Conservation (phyloP, 2,888 invertebrate genomes). For the Thymelicus sylvestris region DNA sequence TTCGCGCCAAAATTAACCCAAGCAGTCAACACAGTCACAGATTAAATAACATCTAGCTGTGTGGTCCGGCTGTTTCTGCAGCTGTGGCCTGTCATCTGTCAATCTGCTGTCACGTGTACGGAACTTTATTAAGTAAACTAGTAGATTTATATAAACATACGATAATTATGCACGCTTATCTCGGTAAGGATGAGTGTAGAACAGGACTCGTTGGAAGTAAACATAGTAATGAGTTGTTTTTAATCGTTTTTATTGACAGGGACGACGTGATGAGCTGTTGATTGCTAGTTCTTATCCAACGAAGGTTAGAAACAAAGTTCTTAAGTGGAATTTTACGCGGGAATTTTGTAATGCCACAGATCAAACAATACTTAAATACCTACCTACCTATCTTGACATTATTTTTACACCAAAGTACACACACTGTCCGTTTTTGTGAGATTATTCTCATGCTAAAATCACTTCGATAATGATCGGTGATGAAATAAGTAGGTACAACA, state of each 20-base stretch:
- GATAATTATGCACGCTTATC: slow-evolving; percentile 6
- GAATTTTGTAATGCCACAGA: too few species aligned
- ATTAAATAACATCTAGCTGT: slow-evolving; percentile 31
- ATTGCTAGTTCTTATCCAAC: neutral
- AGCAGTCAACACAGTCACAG: slow-evolving; percentile 6
- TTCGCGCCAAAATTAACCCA: slow-evolving; percentile 10
- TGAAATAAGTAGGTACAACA: too few species aligned
- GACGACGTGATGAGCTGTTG: neutral
- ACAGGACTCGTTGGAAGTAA: neutral
- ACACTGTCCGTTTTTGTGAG: too few species aligned
- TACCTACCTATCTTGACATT: too few species aligned
- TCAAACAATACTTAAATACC: too few species aligned
- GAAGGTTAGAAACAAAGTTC: too few species aligned
- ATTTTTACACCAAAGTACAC: too few species aligned
- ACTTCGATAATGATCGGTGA: too few species aligned
- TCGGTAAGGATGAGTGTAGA: slow-evolving; percentile 7
- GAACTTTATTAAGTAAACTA: slow-evolving; percentile 12
- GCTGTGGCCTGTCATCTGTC: slow-evolving; percentile 38
- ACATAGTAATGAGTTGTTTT: neutral
- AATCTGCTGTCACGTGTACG: slow-evolving; percentile 13
- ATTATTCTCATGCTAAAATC: too few species aligned
- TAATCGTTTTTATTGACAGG: neutral
- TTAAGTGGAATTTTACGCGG: too few species aligned
- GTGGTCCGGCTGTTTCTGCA: slow-evolving; percentile 39
- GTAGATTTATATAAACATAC: slow-evolving; percentile 2